phyloP scores from a whole-genome alignment of 2,888 invertebrate genomes.

The Oscheius onirici region DNA sequence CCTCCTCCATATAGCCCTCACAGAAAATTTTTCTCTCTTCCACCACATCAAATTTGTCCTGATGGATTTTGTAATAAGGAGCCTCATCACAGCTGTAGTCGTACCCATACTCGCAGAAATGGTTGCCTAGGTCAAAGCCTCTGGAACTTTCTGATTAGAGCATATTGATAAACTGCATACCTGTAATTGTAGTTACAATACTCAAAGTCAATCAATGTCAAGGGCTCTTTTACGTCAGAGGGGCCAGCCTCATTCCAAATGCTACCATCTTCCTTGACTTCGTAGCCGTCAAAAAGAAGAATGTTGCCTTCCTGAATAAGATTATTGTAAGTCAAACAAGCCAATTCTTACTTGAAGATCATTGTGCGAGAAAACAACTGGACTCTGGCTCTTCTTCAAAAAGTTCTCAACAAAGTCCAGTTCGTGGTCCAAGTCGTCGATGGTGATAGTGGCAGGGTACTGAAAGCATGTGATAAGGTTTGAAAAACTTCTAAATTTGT shows the following conservation, averaged over 20 bases:
- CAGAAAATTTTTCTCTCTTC: conserved; percentile 48
- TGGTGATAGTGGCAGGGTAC: conserved; percentile 49
- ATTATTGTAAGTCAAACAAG: not conserved
- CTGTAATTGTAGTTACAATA: conserved; percentile 59
- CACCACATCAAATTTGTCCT: conserved; percentile 47
- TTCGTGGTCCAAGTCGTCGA: conserved; percentile 52
- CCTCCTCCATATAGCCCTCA: conserved; percentile 51
- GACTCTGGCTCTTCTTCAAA: conserved; percentile 71
- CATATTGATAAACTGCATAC: conserved; percentile 18
- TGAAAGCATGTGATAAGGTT: too few relatives aligned
- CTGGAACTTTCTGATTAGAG: conserved; percentile 32
- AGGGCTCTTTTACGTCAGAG: conserved; percentile 39
- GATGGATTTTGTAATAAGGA: conserved; percentile 53
- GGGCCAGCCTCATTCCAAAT: conserved; percentile 38
- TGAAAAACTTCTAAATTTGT: not conserved
- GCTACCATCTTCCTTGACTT: conserved; percentile 45
- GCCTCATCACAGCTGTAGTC: conserved; percentile 47
- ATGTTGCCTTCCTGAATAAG: conserved; percentile 50
- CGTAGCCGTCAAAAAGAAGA: conserved; percentile 48
- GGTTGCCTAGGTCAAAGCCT: conserved; percentile 60
- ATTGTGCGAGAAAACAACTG: conserved; percentile 77
- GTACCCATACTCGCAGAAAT: conserved; percentile 57
- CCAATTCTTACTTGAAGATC: conserved; percentile 71
- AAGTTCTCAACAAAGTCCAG: conserved; percentile 56
- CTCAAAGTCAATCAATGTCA: conserved; percentile 57